A percentile compares a stretch with the other conserved stretches of the same genome.
phyloP scores from a whole-genome alignment of 2,113 vertebrate species.

The human (Homo sapiens) region DNA sequence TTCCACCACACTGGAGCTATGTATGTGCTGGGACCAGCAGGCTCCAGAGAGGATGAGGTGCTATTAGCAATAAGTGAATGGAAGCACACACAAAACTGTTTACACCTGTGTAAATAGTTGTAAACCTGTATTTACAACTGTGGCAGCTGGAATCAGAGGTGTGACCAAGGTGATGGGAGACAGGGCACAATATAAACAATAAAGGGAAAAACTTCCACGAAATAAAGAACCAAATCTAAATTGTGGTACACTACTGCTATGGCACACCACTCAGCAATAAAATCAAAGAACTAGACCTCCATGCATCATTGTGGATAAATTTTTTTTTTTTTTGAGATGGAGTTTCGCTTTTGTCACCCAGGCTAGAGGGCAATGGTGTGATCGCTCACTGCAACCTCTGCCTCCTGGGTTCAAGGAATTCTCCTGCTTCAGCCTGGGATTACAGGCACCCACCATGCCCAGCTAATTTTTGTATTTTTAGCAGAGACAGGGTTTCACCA shows the following conservation, averaged over 20 bases:
- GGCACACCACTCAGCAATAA: neutral
- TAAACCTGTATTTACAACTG: neutral
- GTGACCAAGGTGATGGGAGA: neutral
- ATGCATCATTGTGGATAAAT: neutral
- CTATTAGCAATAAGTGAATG: neutral
- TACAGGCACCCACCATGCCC: too few species aligned
- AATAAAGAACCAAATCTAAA: conserved; percentile 14
- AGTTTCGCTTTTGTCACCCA: too few species aligned
- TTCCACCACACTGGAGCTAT: neutral
- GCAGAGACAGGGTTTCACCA: too few species aligned
- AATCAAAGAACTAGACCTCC: neutral
- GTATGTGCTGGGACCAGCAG: neutral
- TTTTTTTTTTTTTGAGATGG: too few species aligned
- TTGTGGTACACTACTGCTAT: neutral
- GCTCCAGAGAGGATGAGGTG: neutral
- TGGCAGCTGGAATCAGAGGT: neutral
- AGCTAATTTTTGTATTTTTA: too few species aligned
- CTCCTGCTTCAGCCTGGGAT: too few species aligned
- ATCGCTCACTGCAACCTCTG: too few species aligned
- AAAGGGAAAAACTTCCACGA: neutral
- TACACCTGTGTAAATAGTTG: neutral
- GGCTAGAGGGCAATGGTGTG: too few species aligned
- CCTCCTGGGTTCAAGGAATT: too few species aligned
- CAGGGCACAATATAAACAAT: neutral
- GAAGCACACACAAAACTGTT: neutral